Conservation (phyloP, 2,113 vertebrate genomes). For the Ictalurus punctatus region DNA sequence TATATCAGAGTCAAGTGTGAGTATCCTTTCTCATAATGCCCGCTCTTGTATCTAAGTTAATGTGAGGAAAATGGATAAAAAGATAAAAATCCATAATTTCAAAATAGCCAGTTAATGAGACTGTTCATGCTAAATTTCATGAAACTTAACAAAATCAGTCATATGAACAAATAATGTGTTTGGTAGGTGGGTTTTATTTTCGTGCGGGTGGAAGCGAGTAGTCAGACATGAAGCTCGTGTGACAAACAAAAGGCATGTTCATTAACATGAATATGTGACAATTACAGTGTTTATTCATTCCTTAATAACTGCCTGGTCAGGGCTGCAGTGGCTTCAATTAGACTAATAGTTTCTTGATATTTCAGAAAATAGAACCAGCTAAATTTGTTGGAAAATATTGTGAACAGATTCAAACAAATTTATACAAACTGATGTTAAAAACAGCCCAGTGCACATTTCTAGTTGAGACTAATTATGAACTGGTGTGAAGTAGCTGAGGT, state of each 20-base stretch:
- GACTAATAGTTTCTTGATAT: background rate
- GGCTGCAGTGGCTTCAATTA: background rate
- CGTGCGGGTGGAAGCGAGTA: background rate
- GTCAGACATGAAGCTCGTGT: background rate
- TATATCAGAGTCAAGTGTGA: conserved; percentile 62
- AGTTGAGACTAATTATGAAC: background rate
- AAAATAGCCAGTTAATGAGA: background rate
- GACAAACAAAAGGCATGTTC: background rate
- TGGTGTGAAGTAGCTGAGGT: background rate
- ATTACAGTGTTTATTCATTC: background rate
- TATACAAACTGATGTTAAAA: too few species aligned
- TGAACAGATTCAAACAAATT: background rate
- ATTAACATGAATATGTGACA: background rate
- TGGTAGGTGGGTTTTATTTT: background rate
- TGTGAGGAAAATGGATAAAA: background rate
- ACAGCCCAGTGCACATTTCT: background rate
- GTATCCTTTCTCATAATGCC: conserved; percentile 37
- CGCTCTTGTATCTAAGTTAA: background rate
- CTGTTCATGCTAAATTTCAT: background rate
- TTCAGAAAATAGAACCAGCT: too few species aligned
- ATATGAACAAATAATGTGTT: background rate
- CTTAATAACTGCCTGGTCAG: background rate
- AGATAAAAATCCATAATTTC: background rate
- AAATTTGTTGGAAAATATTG: too few species aligned
- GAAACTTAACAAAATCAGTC: background rate